Base-by-base conservation (phyloP, 2,888 invertebrate species). In the Caenorhabditis plicata region DNA sequence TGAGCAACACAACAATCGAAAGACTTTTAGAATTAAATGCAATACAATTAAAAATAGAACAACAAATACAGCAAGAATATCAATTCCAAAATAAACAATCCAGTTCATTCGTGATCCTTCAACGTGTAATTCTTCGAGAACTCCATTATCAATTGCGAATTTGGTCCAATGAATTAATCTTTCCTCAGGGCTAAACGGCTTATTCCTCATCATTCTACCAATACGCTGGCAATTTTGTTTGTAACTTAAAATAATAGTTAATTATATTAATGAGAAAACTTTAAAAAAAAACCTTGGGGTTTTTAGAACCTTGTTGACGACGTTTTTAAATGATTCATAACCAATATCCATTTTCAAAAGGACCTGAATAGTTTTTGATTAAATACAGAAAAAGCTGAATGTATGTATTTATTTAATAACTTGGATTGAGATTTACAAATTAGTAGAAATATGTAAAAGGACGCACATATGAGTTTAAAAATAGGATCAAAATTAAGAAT, bases 51-150 rank as follows among this genome's bases (percentile, higher is more conserved):
- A n/a, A n/a, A n/a, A n/a, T n/a, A n/a, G n/a, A n/a, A n/a, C n/a
- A 19, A 35, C 35, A 29, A 41, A 36, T 3, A 41, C 27, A 3
- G 50, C 49, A 8, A 72, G 44, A 23, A 72, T 63, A 36, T 72
- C 72, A 9, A 72, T 32, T 53, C 68, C 70, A 52, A 66, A 72
- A 42, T 72, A 72, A n/a, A 68, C 57, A 23, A 72, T 64, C 17
- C 64, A 49, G 40, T 66, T 66, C 26, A 72, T 25, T 19, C 60
- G 40, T 5, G 66, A 54, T 17, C 72, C 72, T 49, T 70, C 60
- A 35, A 70, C 56, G 31, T 66, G 61, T 4, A 72, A 51, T 27
- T 68, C 65, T 23, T 66, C 65, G 3, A 72, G 49, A n/a, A 69
- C 67, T 22, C 72, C 72, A 43, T 70, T 46, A 1, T 64, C 50